Evolutionary conservation across 2,113 vertebrate species (phyloP).

Genomic region (Sphaerodactylus townsendi): DNA sequence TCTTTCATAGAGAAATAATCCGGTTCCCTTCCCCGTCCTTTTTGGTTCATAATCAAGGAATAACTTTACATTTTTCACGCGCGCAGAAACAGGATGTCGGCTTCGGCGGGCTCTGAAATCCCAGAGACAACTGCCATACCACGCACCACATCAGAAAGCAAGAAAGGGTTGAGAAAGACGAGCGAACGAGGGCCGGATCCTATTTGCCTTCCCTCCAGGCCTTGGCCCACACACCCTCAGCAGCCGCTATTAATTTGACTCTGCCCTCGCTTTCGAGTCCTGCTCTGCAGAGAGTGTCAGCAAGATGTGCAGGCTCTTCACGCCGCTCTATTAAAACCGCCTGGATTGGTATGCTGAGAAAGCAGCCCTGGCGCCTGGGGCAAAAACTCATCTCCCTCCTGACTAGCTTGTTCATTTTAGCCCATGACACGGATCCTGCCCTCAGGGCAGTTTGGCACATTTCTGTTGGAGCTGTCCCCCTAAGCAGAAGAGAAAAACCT

Average conservation of each 20-base stretch:
- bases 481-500: background rate
- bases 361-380: background rate
- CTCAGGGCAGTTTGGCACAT: background rate
- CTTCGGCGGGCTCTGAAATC: background rate
- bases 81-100: too few relatives aligned
- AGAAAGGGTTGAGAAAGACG: too few relatives aligned
- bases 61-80: background rate
- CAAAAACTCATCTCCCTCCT: background rate
- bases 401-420: background rate
- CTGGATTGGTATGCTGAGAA: background rate
- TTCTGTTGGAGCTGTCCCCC: background rate
- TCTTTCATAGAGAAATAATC: background rate
- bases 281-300: background rate
- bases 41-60: background rate
- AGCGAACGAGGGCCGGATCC: too few relatives aligned
- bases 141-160: background rate
- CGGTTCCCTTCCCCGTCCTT: background rate
- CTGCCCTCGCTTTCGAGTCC: background rate
- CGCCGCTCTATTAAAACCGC: background rate
- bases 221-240: too few relatives aligned
- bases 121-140: background rate
- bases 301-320: background rate
- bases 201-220: too few relatives aligned
- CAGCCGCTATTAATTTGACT: too few relatives aligned
- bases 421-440: background rate